Conservation (phyloP, 2,888 invertebrate genomes). For the Dicranocentrus wangi region DNA sequence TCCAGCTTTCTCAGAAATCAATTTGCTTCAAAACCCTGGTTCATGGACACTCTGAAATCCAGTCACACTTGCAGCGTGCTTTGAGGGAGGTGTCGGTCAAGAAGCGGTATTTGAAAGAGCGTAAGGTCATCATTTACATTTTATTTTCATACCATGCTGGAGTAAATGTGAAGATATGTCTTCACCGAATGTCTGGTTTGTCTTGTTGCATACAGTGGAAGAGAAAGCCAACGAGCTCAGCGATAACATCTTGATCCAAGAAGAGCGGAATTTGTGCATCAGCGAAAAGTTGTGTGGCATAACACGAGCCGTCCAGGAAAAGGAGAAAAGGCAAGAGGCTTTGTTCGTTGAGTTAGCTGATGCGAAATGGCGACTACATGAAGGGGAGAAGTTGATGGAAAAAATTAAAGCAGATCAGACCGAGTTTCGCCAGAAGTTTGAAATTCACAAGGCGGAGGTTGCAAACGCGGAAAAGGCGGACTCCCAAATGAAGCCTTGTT, state of each 20-base stretch:
- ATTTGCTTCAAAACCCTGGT: conserved; percentile 11
- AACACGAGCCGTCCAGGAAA: background rate
- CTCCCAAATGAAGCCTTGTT: background rate
- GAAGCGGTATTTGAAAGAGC: background rate
- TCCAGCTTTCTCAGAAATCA: conserved; percentile 2
- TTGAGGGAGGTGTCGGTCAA: conserved; percentile 6
- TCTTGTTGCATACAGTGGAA: no score
- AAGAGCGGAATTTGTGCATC: conserved; percentile 12
- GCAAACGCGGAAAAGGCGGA: background rate
- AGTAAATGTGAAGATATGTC: no score
- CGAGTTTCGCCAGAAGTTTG: background rate
- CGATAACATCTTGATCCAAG: conserved; percentile 12
- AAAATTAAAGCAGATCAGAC: background rate
- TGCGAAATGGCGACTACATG: conserved; percentile 24
- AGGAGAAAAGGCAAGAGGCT: conserved; percentile 26
- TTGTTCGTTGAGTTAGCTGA: conserved; percentile 14
- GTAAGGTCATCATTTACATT: no score
- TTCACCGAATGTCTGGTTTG: no score
- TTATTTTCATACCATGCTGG: no score
- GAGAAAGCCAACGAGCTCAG: background rate
- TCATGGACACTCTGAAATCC: conserved; percentile 11
- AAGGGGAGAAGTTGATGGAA: conserved; percentile 12
- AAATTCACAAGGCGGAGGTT: background rate
- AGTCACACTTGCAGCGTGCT: conserved; percentile 15
- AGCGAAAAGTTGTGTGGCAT: conserved; percentile 4